Base-by-base conservation (phyloP, 2,888 invertebrate genomes). In the Drosophila nr. fundita region DNA sequence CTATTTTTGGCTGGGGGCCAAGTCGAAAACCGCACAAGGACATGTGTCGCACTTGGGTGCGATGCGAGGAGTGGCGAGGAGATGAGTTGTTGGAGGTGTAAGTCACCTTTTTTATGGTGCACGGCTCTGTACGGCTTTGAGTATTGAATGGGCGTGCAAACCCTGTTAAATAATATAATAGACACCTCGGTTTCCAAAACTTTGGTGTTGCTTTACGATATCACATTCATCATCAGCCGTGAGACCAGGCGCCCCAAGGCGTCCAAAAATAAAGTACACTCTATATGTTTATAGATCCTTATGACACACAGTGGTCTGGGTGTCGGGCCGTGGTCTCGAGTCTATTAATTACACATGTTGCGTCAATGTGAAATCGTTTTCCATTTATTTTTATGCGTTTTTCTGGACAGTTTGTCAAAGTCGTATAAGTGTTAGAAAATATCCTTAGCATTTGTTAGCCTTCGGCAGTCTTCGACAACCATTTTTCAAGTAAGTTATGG, bases 291-390 rank as follows among this genome's bases (percentile, higher is more conserved):
- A 42, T 45, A 65, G 40, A 63, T 42, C 38, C 42, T 42, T 67
- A 73, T 63, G 60, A 21, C 63, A 42, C 57, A 52, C 50, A 59
- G 10, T 7, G 38, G 38, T 55, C 8, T 18, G 58, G n/a, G 54
- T 30, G 24, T 21, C n/a, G 36, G 36, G 59, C 36, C 21, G 8
- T 59, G 54, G 64, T 59, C 57, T 53, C 32, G 29, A 83, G 87
- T 82, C 84, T 84, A 85, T 85, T 85, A 85, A 85, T 85, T 85
- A 86, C 84, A 85, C 75, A 79, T 85, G 84, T 85, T 86, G 82
- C 83, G 70, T 71, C 71, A 76, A 79, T 73, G 63, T 77, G 59
- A 82, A 86, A 84, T 82, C 73, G 76, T 66, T 82, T 73, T 82
- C 84, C 74, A 82, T 85, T 85, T 85, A 75, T 77, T 85, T 85